Evolutionary conservation across 2,888 invertebrate species (phyloP).

Genomic region (Euclidia mi): DNA sequence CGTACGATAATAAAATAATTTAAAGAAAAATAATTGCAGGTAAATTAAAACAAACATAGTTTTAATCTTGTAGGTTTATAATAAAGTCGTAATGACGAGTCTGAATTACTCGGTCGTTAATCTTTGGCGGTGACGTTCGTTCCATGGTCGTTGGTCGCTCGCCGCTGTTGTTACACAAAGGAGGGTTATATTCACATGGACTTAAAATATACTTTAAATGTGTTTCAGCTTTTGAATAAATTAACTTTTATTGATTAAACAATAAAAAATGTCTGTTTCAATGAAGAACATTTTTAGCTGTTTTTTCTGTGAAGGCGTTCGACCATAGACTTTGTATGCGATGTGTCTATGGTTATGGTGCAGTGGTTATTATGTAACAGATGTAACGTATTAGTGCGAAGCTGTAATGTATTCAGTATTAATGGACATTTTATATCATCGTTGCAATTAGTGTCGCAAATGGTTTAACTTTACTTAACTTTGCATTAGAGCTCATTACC

Average conservation of each 20-base stretch:
- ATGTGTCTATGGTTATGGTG: neutral
- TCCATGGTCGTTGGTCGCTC: slow-evolving; percentile 63
- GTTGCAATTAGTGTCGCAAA: slow-evolving; percentile 9
- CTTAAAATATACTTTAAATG: slow-evolving; percentile 57
- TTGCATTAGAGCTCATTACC: slow-evolving; percentile 8
- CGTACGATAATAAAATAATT: slow-evolving; percentile 19
- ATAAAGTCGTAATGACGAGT: slow-evolving; percentile 50
- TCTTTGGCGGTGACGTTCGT: slow-evolving; percentile 63
- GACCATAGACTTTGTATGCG: slow-evolving; percentile 18
- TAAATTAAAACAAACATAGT: slow-evolving; percentile 37
- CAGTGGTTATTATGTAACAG: neutral
- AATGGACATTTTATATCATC: neutral
- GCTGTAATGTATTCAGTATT: too few relatives aligned
- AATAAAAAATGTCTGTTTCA: slow-evolving; percentile 25
- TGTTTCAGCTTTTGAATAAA: slow-evolving; percentile 49
- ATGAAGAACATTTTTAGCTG: slow-evolving; percentile 16
- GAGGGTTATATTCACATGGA: slow-evolving; percentile 59
- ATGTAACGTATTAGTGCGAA: neutral
- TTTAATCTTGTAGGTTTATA: slow-evolving; percentile 38
- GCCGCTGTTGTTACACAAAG: slow-evolving; percentile 62
- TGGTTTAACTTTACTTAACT: slow-evolving; percentile 4
- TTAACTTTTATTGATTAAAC: slow-evolving; percentile 27
- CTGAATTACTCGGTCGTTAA: slow-evolving; percentile 62
- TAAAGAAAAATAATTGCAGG: slow-evolving; percentile 21
- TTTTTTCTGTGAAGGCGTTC: slow-evolving; percentile 25